Evolutionary conservation across 2,888 invertebrate genomes (phyloP).

Genomic region (Morpho deidamia): DNA sequence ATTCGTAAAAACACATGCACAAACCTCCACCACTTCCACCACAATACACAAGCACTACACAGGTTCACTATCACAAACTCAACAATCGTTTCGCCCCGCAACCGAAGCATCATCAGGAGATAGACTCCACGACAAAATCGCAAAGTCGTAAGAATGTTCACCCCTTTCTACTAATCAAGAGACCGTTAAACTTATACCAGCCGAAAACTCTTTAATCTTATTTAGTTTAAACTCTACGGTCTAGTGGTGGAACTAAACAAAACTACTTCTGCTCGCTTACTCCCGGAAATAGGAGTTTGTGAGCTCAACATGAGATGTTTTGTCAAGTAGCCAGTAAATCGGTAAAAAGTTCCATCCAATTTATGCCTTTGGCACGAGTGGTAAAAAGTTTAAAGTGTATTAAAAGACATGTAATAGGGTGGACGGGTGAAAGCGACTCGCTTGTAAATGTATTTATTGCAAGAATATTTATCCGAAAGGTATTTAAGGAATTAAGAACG

Average conservation of each 20-base stretch:
- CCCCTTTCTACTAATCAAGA: conserved; percentile 19
- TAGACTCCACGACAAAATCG: too few relatives aligned
- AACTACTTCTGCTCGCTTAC: conserved; percentile 15
- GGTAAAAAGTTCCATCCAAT: conserved; percentile 8
- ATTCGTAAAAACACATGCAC: too few relatives aligned
- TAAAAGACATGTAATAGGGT: conserved; percentile 1
- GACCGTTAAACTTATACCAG: conserved; percentile 30
- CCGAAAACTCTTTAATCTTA: conserved; percentile 32
- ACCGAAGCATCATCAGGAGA: too few relatives aligned
- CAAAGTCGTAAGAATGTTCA: too few relatives aligned
- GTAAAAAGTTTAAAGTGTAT: conserved; percentile 8
- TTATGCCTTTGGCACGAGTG: conserved; percentile 5
- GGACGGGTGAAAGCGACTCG: too few relatives aligned
- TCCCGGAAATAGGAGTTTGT: conserved; percentile 13
- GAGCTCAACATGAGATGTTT: conserved; percentile 8
- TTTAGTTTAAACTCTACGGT: conserved; percentile 26
- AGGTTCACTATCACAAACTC: too few relatives aligned
- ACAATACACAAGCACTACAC: too few relatives aligned
- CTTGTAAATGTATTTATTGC: too few relatives aligned
- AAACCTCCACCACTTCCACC: too few relatives aligned
- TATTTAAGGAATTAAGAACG: too few relatives aligned
- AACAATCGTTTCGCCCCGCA: too few relatives aligned
- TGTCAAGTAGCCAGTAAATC: conserved; percentile 13
- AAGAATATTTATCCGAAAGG: too few relatives aligned
- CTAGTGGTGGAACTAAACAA: conserved; percentile 17